Evolutionary conservation across 2,888 invertebrate species (phyloP), one percentile per base, ranked within the genome.

Genomic region (Torymus texanus): DNA sequence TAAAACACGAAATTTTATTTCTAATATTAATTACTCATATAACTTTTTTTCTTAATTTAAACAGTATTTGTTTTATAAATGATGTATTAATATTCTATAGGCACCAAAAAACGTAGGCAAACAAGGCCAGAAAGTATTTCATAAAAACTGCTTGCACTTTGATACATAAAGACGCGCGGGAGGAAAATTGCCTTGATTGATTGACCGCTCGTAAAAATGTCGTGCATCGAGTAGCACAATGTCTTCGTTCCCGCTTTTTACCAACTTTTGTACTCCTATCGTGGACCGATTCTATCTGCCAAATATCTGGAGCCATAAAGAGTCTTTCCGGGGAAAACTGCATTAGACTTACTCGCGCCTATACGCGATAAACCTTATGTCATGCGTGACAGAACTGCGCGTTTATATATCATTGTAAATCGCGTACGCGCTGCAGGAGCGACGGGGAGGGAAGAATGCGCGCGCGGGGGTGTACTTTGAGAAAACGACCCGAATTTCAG

Each of bases 401-500:
- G 41, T 41, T 41, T 41, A 77, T 74, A 81, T 67, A 29, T 66
- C 18, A 51, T 66, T n/a, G 61, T 72, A 72, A 78, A 75, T 75
- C 56, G 67, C 67, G 21, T 59, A 13, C 53, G 53, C 56, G 21
- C 58, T 21, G 41, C 14, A 61, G 18, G 8, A 41, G 41, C 41
- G 29, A 29, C 29, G 29, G 55, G 16, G 59, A 21, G 53, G 13
- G 29, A 55, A 66, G n/a, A 18, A 13, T 41, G 16, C 18, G 5
- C 21, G 10, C 18, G 18, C 14, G 62, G 0, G 62, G 0, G 10
- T 61, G 59, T 66, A 53, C 65, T 62, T 75, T 65, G 67, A 78
- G 41, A 14, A 79, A 76, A 75, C 85, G 87, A 84, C 85, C 85
- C 83, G 84, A 83, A 84, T 88, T 84, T 80, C 78, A 70, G 71